These are phyloP conservation scores for Leptatherina wallacei DNA, from an alignment of 2,797 vertebrate species.

Conservation along the genomic window DNA sequence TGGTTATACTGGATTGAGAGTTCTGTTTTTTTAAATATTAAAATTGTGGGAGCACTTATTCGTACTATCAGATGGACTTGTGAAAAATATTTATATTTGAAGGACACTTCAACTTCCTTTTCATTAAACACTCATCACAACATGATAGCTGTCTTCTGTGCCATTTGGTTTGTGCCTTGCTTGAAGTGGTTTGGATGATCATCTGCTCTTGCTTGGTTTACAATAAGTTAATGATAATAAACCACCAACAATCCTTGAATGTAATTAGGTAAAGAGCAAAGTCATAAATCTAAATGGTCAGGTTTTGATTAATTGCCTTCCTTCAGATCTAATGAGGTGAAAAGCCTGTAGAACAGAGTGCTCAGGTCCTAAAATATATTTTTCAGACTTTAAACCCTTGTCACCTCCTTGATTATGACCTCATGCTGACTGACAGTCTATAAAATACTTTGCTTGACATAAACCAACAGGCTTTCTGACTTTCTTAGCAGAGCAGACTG, in stretches of 20 bases:
- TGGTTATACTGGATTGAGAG: not conserved
- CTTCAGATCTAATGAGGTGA: not conserved
- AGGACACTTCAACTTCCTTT: not conserved
- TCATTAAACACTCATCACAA: not conserved
- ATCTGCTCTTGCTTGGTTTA: not conserved
- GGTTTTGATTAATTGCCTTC: not conserved
- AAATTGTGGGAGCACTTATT: not conserved
- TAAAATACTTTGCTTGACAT: conserved; percentile 20
- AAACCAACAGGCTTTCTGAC: not conserved
- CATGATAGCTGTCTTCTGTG: not conserved
- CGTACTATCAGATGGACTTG: not conserved
- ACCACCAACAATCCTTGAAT: not conserved
- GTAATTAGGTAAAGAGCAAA: not conserved
- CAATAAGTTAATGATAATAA: not conserved
- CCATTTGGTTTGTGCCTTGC: not conserved
- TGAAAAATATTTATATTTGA: not conserved
- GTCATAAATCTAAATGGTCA: not conserved
- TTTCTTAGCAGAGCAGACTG: not conserved
- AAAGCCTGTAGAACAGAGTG: not conserved
- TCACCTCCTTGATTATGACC: conserved; percentile 3
- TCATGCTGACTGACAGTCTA: not conserved
- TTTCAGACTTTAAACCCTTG: not conserved
- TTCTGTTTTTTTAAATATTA: not conserved
- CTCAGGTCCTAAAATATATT: not conserved
- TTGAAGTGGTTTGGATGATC: not conserved